Conservation (phyloP, 1,140 invertebrate species). For the Calycopis cecrops region DNA sequence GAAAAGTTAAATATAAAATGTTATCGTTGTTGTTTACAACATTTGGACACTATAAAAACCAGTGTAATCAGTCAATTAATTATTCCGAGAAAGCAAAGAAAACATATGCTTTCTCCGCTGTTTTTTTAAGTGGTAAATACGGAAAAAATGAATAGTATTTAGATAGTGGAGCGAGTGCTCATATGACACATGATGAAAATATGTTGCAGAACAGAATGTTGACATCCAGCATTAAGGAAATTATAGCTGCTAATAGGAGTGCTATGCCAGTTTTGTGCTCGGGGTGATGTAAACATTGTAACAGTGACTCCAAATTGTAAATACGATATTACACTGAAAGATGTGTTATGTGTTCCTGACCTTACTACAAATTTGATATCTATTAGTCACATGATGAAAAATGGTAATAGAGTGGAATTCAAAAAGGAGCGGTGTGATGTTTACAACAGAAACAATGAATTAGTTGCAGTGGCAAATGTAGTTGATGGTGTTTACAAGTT, state of each 20-base stretch:
- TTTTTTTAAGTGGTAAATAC: background rate
- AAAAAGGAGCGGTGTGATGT: background rate
- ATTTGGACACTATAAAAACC: background rate
- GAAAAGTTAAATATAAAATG: background rate
- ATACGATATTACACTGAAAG: background rate
- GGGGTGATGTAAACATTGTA: background rate
- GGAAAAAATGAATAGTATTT: slow-evolving; percentile 1
- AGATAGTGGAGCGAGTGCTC: slow-evolving; percentile 1
- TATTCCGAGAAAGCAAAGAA: background rate
- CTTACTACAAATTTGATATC: slow-evolving; percentile 3
- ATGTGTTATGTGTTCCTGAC: too few species aligned
- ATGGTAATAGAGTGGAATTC: background rate
- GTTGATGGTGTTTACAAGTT: slow-evolving; percentile 7
- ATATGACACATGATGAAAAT: background rate
- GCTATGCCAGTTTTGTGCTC: slow-evolving; percentile 1
- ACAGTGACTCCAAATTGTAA: background rate
- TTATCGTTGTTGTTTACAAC: background rate
- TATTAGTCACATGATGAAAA: slow-evolving; percentile 6
- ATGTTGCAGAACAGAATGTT: background rate
- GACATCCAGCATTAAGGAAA: background rate
- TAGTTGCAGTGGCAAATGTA: background rate
- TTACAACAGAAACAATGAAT: background rate
- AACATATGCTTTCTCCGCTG: background rate
- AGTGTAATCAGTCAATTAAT: background rate
- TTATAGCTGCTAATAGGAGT: slow-evolving; percentile 1